phyloP scores from a whole-genome alignment of 2,888 invertebrate species.

The Ganaspis brasiliensis region DNA sequence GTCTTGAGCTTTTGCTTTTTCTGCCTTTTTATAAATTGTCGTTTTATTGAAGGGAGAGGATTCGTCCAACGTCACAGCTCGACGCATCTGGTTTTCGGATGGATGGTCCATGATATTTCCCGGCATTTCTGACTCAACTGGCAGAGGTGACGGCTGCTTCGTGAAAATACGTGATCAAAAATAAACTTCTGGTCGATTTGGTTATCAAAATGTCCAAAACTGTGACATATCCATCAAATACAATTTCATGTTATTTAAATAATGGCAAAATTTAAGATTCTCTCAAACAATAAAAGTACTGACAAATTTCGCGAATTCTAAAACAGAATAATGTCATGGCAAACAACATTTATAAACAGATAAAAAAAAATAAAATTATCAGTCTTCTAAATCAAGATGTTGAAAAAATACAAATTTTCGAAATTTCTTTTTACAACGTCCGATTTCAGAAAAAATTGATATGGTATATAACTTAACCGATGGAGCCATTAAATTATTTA shows the following conservation, averaged over 20 bases:
- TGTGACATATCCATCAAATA: conserved; percentile 20
- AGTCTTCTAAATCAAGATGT: too few species aligned
- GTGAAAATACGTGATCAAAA: conserved; percentile 36
- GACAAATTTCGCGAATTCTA: not conserved
- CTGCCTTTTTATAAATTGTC: not conserved
- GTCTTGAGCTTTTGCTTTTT: conserved; percentile 31
- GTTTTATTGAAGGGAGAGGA: conserved; percentile 17
- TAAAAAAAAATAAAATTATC: too few species aligned
- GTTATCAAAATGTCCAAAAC: conserved; percentile 33
- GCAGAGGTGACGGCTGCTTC: conserved; percentile 40
- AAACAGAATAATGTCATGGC: too few species aligned
- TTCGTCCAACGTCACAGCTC: conserved; percentile 36
- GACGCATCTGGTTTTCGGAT: conserved; percentile 51
- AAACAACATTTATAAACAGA: too few species aligned
- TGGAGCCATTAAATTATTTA: too few species aligned
- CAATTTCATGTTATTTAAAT: conserved; percentile 1
- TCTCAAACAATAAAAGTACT: not conserved
- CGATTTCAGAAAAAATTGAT: too few species aligned
- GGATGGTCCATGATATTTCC: conserved; percentile 52
- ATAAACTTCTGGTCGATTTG: conserved; percentile 30
- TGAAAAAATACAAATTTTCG: too few species aligned
- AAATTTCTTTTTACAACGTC: too few species aligned
- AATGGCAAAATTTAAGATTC: not conserved
- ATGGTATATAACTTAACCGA: too few species aligned
- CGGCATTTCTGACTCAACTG: conserved; percentile 45